Conservation (phyloP, 2,888 invertebrate genomes). For the Volucella inflata region DNA sequence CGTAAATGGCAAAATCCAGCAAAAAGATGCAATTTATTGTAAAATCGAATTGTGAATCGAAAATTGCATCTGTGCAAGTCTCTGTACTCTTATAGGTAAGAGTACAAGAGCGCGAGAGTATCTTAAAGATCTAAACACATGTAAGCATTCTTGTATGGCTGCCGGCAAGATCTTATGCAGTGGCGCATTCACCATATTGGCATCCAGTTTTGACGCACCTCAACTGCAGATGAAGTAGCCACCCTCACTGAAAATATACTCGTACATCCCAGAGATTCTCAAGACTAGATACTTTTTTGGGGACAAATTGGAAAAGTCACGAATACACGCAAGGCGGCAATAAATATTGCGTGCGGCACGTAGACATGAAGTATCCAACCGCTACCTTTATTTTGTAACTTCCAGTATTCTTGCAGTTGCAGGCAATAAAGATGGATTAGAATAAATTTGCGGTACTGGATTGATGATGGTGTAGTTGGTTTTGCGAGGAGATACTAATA, state of each 20-base stretch:
- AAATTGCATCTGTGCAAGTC: slow-evolving; percentile 30
- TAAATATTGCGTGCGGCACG: slow-evolving; percentile 54
- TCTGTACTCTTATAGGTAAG: no score
- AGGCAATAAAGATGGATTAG: slow-evolving; percentile 43
- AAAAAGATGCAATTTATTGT: slow-evolving; percentile 49
- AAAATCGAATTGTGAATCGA: slow-evolving; percentile 57
- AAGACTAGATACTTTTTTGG: slow-evolving; percentile 15
- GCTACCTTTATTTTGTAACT: slow-evolving; percentile 18
- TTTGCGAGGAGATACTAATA: slow-evolving; percentile 35
- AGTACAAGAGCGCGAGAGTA: not conserved
- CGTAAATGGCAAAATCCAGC: slow-evolving; percentile 52
- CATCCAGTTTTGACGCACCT: slow-evolving; percentile 68
- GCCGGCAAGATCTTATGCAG: slow-evolving; percentile 11
- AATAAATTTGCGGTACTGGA: slow-evolving; percentile 44
- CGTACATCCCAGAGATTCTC: slow-evolving; percentile 16
- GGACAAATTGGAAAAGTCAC: slow-evolving; percentile 50
- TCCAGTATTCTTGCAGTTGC: not conserved
- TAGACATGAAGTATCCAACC: not conserved
- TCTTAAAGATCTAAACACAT: slow-evolving; percentile 57
- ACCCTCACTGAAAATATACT: slow-evolving; percentile 35
- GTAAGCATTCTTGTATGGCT: slow-evolving; percentile 5
- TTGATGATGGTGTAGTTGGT: not conserved
- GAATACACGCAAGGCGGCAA: slow-evolving; percentile 43
- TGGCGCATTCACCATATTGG: slow-evolving; percentile 44
- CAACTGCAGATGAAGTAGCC: slow-evolving; percentile 44